These are phyloP conservation scores for Apamea anceps DNA, from an alignment of 2,888 invertebrate species.

Conservation along the genomic window DNA sequence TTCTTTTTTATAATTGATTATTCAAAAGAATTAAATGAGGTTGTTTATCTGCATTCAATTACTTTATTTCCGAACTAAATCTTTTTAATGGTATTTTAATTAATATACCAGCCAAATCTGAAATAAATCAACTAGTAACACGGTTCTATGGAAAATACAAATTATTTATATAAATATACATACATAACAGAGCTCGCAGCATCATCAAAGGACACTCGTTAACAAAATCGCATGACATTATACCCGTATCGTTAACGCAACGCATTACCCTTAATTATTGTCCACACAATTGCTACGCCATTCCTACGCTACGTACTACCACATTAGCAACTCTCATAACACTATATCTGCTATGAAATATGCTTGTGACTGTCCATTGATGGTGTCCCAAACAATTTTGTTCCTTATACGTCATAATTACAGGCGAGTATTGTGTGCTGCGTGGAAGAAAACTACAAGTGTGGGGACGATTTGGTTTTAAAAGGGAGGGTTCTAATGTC, in stretches of 20 bases:
- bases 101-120: constrained; percentile 13
- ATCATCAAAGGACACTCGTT: constrained; percentile 75
- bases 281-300: constrained; percentile 85
- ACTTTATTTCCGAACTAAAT: constrained; percentile 46
- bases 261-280: constrained; percentile 84
- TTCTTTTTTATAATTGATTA: constrained; percentile 25
- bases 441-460: constrained; percentile 66
- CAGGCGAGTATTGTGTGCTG: constrained; percentile 75
- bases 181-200: constrained; percentile 23
- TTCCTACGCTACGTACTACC: constrained; percentile 82
- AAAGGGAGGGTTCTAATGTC: constrained; percentile 88
- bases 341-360: constrained; percentile 87
- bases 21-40: constrained; percentile 38
- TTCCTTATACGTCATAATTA: constrained; percentile 68
- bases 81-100: constrained; percentile 53
- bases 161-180: constrained; percentile 33
- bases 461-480: constrained; percentile 83
- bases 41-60: constrained; percentile 48
- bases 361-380: constrained; percentile 76
- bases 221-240: constrained; percentile 84
- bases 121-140: constrained; percentile 10
- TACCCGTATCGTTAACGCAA: constrained; percentile 78
- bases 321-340: constrained; percentile 87
- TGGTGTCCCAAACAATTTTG: constrained; percentile 70
- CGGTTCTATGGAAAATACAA: constrained; percentile 33